A percentile compares a stretch with the other conserved stretches of the same genome.
Conservation (phyloP, 2,113 vertebrate species). For the Herpetotheres cachinnans region DNA sequence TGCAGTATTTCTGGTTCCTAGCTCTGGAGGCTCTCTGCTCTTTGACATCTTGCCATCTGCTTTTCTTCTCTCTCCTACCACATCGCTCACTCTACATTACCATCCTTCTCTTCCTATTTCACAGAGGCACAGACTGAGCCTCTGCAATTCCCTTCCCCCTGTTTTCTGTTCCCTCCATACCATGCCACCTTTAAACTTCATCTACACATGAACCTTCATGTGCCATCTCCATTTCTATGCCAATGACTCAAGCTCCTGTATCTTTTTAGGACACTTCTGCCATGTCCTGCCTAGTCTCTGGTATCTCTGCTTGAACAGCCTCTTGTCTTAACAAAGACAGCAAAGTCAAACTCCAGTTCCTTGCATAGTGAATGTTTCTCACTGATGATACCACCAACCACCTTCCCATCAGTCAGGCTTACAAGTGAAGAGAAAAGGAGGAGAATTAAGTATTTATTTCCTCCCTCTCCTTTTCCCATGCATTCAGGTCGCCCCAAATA, state of each 20-base stretch:
- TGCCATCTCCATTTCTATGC: not conserved
- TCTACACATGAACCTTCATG: accelerated
- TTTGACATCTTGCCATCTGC: not conserved
- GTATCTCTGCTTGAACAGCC: not conserved
- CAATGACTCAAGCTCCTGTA: not conserved
- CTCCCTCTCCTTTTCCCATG: not conserved
- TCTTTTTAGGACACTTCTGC: not conserved
- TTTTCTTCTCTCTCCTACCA: not conserved
- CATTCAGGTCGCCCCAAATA: not conserved
- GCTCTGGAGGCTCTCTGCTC: not conserved
- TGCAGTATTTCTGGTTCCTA: not conserved
- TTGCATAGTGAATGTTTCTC: not conserved
- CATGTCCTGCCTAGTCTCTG: not conserved
- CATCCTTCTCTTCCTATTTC: not conserved
- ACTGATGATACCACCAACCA: not conserved
- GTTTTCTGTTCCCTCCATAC: not conserved
- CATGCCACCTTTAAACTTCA: not conserved
- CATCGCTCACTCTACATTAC: not conserved
- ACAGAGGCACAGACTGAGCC: not conserved
- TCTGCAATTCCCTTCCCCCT: not conserved
- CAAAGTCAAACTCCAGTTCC: not conserved
- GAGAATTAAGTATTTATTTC: not conserved
- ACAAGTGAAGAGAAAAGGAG: not conserved
- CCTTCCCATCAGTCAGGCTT: not conserved
- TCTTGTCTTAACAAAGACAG: not conserved